A percentile compares a stretch with the other conserved stretches of the same genome.
Conservation (phyloP, 2,797 vertebrate genomes). For the Pseudochirops corinnae region DNA sequence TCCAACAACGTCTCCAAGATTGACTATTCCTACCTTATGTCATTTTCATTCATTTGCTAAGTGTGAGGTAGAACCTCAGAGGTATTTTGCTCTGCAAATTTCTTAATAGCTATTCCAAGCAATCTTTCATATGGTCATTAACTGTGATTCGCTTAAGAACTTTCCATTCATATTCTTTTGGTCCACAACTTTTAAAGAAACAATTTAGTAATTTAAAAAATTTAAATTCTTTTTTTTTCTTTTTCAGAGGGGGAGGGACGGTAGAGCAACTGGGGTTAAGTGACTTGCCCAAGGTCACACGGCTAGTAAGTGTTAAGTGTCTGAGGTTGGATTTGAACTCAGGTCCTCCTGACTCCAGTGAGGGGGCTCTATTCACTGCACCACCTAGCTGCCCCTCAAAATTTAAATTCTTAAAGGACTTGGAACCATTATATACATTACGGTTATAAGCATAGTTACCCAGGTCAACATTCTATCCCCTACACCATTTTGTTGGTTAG, state of each 20-base stretch:
- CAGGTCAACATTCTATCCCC: neutral
- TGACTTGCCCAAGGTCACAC: no score
- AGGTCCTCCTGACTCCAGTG: no score
- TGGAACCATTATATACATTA: neutral
- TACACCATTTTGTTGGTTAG: neutral
- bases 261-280: no score
- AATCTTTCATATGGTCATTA: neutral
- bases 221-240: neutral
- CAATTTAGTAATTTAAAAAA: neutral
- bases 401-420: neutral
- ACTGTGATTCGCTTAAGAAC: neutral
- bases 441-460: neutral
- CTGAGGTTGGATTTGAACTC: no score
- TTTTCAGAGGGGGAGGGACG: no score
- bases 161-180: neutral
- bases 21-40: neutral
- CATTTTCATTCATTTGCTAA: neutral
- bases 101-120: neutral
- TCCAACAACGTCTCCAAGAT: neutral
- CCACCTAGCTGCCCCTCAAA: no score
- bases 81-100: neutral
- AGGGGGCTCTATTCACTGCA: no score
- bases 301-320: no score
- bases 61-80: neutral
- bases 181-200: neutral